phyloP scores from a whole-genome alignment of 2,113 vertebrate species.

The Dunckerocampus dactyliophorus region DNA sequence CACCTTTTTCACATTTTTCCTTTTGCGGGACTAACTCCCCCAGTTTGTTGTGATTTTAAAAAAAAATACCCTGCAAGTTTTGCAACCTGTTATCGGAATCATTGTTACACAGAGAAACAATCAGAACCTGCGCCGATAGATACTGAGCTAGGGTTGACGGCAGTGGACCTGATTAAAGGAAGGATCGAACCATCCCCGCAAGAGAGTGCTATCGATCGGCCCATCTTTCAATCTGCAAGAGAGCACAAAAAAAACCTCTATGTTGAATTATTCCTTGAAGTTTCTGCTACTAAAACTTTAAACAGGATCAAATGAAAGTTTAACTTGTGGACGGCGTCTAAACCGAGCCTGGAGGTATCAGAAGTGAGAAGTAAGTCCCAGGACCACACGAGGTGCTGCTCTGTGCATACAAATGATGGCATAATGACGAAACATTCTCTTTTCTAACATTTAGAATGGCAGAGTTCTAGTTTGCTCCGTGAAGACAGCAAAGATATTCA shows the following conservation, averaged over 20 bases:
- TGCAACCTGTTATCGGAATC: background rate
- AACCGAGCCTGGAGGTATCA: background rate
- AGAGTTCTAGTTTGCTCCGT: conserved; percentile 1
- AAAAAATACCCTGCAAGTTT: background rate
- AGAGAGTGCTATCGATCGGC: conserved; percentile 1
- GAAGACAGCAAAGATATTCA: conserved; percentile 29
- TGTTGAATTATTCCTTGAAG: background rate
- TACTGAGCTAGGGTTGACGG: background rate
- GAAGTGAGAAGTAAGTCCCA: background rate
- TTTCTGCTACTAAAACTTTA: background rate
- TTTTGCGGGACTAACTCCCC: too few relatives aligned
- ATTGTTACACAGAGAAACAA: background rate
- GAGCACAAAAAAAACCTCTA: background rate
- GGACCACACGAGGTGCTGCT: background rate
- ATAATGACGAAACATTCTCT: background rate
- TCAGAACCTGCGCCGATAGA: background rate
- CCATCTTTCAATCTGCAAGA: background rate
- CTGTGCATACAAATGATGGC: background rate
- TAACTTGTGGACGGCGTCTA: background rate
- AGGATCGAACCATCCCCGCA: background rate
- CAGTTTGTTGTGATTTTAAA: background rate
- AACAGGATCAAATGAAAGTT: background rate
- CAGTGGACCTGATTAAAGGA: conserved; percentile 1
- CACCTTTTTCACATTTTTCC: too few relatives aligned
- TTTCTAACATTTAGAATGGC: background rate